phyloP scores from a whole-genome alignment of 35 echinoderm and acorn worm species.

The Amphiura filiformis region DNA sequence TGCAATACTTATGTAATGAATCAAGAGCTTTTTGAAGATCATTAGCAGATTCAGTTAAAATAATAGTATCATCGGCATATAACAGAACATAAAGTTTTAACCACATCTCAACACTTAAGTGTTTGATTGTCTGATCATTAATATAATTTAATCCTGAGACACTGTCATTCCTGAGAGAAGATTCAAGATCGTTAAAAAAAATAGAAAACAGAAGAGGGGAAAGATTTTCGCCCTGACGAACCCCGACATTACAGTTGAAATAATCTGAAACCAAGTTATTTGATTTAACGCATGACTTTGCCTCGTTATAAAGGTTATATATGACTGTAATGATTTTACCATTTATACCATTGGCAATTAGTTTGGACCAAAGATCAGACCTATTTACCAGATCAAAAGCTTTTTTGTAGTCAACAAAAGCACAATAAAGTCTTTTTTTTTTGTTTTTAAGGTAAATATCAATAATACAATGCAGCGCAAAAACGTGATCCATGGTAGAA shows the following conservation, averaged over 20 bases:
- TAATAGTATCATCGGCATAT: not conserved
- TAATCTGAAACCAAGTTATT: not conserved
- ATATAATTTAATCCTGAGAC: not conserved
- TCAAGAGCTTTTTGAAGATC: not conserved
- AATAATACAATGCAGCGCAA: not conserved
- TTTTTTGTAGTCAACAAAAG: not conserved
- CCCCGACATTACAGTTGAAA: constrained; percentile 1
- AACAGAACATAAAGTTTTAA: not conserved
- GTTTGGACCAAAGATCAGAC: not conserved
- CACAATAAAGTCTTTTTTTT: not conserved
- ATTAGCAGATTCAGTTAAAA: not conserved
- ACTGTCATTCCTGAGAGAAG: not conserved
- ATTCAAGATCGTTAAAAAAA: constrained; percentile 10
- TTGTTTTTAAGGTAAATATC: constrained; percentile 3
- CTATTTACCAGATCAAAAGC: not conserved
- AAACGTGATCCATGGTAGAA: not conserved
- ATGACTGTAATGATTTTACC: not conserved
- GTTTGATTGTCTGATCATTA: not conserved
- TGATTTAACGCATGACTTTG: not conserved
- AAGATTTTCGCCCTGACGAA: constrained; percentile 1
- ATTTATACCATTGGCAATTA: not conserved
- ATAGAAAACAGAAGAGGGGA: not conserved
- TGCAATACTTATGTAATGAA: no score
- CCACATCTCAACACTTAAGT: not conserved
- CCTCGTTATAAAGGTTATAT: not conserved